phyloP scores from a whole-genome alignment of 2,113 vertebrate genomes.

The Galbula dea region DNA sequence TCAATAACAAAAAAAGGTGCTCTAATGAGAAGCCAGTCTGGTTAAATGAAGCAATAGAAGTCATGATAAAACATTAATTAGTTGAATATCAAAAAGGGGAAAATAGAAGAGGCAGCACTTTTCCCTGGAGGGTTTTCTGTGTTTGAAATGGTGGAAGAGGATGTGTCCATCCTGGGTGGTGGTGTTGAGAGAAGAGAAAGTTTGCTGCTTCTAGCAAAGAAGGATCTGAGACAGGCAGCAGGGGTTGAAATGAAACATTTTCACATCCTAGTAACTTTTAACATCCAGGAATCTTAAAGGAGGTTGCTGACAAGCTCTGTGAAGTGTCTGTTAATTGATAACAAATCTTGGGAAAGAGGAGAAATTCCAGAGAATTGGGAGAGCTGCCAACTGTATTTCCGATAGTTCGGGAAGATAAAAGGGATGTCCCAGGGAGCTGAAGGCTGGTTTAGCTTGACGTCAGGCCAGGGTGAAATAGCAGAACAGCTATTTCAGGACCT shows the following conservation, averaged over 20 bases:
- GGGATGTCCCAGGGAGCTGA: neutral
- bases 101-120: neutral
- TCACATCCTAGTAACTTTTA: neutral
- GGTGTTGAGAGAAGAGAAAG: neutral
- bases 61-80: neutral
- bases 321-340: constrained; percentile 24
- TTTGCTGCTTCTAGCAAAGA: neutral
- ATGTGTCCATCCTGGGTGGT: neutral
- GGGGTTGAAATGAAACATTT: constrained; percentile 1
- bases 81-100: neutral
- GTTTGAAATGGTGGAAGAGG: neutral
- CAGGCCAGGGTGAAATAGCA: constrained; percentile 2
- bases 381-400: constrained; percentile 38
- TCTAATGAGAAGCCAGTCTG: constrained; percentile 38
- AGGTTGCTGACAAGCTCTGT: neutral
- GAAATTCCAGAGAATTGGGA: constrained; percentile 40
- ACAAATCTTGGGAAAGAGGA: constrained; percentile 24
- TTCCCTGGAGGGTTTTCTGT: neutral
- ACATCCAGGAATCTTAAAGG: constrained; percentile 13
- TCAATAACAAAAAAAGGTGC: constrained; percentile 42
- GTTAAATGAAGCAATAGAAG: constrained; percentile 19
- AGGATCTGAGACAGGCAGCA: neutral
- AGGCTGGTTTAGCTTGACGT: constrained; percentile 18
- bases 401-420: constrained; percentile 43
- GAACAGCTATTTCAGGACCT: constrained; percentile 42